A percentile compares a stretch with the other conserved stretches of the same genome.
These are phyloP conservation scores for Trididemnum miniatum DNA, from an alignment of 23 tunicate genomes.

Conservation along the genomic window DNA sequence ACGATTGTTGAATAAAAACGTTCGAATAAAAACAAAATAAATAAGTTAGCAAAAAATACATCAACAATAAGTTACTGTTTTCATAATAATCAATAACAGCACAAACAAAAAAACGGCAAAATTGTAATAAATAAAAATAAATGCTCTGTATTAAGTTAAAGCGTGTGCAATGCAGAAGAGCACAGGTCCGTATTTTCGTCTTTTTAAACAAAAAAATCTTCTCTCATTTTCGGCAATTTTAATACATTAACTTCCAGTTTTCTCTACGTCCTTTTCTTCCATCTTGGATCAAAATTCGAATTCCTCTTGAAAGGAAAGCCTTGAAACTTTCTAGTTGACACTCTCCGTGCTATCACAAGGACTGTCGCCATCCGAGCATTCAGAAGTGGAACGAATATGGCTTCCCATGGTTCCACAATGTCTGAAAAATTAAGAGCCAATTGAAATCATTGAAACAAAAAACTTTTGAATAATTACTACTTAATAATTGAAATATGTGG, in stretches of 20 bases:
- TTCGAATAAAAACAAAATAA: not conserved
- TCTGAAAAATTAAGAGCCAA: conserved; percentile 49
- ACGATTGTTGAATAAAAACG: not conserved
- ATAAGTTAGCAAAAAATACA: not conserved
- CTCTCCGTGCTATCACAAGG: conserved; percentile 83
- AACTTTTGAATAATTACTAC: no score
- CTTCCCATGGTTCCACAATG: conserved; percentile 77
- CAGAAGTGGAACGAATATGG: conserved; percentile 85
- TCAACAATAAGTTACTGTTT: not conserved
- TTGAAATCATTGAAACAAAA: no score
- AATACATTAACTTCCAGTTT: no score
- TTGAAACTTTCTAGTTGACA: conserved; percentile 26
- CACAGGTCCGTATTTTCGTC: not conserved
- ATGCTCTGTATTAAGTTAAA: not conserved
- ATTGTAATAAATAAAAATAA: not conserved
- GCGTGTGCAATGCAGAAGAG: not conserved
- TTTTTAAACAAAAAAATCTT: not conserved
- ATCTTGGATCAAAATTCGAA: not conserved
- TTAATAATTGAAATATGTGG: no score
- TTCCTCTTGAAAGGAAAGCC: not conserved
- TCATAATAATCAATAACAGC: conserved; percentile 12
- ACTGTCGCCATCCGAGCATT: conserved; percentile 86
- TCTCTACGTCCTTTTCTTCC: no score
- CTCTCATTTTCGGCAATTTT: no score
- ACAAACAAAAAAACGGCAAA: not conserved